Conservation (phyloP, 1,140 invertebrate species). For the Drosophila jambulina region DNA sequence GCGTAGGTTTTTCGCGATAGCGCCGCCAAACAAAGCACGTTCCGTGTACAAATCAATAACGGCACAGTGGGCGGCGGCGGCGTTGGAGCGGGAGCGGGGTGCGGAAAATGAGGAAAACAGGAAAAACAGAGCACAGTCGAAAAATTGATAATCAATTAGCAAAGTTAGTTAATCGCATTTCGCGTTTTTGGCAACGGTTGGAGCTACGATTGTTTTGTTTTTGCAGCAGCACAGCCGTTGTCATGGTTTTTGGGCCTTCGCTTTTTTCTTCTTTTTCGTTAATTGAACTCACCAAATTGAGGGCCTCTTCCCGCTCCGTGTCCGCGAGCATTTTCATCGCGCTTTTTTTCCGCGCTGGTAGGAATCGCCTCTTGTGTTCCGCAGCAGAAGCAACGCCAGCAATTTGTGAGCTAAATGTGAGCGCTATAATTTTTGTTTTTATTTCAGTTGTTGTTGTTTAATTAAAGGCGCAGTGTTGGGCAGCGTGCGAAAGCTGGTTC, state of each 20-base stretch:
- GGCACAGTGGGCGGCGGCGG: constrained; percentile 38
- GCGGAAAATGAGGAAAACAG: constrained; percentile 29
- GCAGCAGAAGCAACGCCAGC: constrained; percentile 62
- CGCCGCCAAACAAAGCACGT: constrained; percentile 72
- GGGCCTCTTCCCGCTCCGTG: constrained; percentile 93
- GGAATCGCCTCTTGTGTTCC: constrained; percentile 66
- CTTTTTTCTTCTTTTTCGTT: constrained; percentile 1
- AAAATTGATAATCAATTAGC: constrained; percentile 57
- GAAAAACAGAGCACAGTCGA: constrained; percentile 55
- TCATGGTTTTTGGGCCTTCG: constrained; percentile 40
- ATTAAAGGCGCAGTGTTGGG: constrained; percentile 7
- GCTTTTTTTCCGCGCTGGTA: constrained; percentile 77
- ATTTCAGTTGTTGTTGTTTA: constrained; percentile 47
- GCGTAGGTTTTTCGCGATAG: constrained; percentile 36
- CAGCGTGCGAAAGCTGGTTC: neutral
- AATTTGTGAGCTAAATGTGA: constrained; percentile 62
- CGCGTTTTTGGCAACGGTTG: constrained; percentile 18
- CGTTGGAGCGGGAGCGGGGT: constrained; percentile 13
- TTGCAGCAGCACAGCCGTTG: constrained; percentile 23
- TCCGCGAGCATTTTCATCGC: constrained; percentile 88
- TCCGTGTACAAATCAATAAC: constrained; percentile 82
- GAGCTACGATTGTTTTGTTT: constrained; percentile 11
- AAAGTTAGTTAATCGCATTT: constrained; percentile 45
- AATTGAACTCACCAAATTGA: constrained; percentile 90
- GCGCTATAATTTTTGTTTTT: constrained; percentile 72